These are phyloP conservation scores for Villa cingulata DNA, from an alignment of 2,888 invertebrate genomes.

Conservation along the genomic window DNA sequence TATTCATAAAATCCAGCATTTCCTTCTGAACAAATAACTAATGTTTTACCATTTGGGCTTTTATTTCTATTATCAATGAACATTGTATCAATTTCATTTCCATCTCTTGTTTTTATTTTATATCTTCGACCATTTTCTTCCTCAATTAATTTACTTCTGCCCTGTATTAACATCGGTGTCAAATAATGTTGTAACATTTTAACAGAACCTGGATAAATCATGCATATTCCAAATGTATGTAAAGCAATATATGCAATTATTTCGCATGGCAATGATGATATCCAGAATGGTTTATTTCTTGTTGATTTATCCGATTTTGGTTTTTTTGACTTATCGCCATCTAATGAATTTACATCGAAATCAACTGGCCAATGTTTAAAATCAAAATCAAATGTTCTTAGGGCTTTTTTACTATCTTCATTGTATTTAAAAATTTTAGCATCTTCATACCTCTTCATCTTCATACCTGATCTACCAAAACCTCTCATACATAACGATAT, in stretches of 20 bases:
- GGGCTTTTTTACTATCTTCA: constrained; percentile 39
- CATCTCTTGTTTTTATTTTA: constrained; percentile 64
- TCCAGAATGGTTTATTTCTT: constrained; percentile 33
- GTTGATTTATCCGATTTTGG: constrained; percentile 22
- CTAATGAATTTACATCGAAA: constrained; percentile 37
- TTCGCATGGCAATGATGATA: constrained; percentile 47
- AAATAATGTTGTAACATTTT: constrained; percentile 59
- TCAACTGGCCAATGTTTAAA: constrained; percentile 74
- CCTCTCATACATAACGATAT: constrained; percentile 53
- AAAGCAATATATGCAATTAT: constrained; percentile 66
- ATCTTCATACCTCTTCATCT: constrained; percentile 42
- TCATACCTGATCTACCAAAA: constrained; percentile 52
- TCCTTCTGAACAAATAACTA: constrained; percentile 81
- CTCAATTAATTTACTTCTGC: constrained; percentile 64
- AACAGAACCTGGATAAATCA: constrained; percentile 86
- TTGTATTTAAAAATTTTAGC: constrained; percentile 30
- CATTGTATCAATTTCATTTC: constrained; percentile 78
- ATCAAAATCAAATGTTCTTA: constrained; percentile 75
- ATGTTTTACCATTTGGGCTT: constrained; percentile 47
- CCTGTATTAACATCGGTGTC: constrained; percentile 42
- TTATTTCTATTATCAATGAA: constrained; percentile 65
- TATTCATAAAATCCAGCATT: constrained; percentile 97
- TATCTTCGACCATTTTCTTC: constrained; percentile 56
- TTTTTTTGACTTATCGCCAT: constrained; percentile 24
- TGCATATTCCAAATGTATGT: constrained; percentile 73